phyloP scores from a whole-genome alignment of 2,888 invertebrate species.

The Andrena trimmerana region DNA sequence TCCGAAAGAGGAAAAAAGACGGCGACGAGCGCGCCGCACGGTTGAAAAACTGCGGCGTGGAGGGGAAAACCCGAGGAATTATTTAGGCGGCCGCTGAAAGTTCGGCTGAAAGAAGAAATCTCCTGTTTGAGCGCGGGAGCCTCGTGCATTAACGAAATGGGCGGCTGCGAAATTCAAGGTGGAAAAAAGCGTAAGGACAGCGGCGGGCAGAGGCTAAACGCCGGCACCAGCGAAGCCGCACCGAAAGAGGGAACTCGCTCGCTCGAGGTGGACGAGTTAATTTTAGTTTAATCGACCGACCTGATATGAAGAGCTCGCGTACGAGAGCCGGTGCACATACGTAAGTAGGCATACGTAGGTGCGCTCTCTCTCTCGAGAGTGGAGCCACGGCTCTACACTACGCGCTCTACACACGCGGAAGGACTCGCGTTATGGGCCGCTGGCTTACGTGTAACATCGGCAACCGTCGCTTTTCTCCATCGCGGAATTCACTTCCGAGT shows the following conservation, averaged over 20 bases:
- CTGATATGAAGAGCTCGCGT: constrained; percentile 68
- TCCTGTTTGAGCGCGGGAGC: neutral
- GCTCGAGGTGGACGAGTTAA: constrained; percentile 71
- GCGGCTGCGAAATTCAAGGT: constrained; percentile 25
- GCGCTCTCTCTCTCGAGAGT: constrained; percentile 32
- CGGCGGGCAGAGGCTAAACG: constrained; percentile 11
- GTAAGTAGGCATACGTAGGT: constrained; percentile 39
- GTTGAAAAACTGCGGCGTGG: neutral
- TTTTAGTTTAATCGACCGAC: constrained; percentile 75
- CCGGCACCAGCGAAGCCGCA: constrained; percentile 44
- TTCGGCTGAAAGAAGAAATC: neutral
- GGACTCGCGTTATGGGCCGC: constrained; percentile 47
- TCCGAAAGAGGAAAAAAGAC: neutral
- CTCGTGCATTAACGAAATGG: neutral
- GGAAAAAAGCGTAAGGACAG: constrained; percentile 15
- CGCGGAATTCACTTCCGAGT: constrained; percentile 55
- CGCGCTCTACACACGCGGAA: constrained; percentile 33
- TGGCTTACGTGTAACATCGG: constrained; percentile 55
- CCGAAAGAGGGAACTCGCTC: constrained; percentile 68
- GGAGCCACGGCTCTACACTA: constrained; percentile 27
- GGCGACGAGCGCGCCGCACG: neutral
- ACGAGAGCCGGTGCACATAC: constrained; percentile 53
- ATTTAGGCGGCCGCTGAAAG: constrained; percentile 1
- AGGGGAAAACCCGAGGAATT: neutral
- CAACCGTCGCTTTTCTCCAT: constrained; percentile 44